Conservation (phyloP, 2,888 invertebrate genomes). For the Tholera decimalis region DNA sequence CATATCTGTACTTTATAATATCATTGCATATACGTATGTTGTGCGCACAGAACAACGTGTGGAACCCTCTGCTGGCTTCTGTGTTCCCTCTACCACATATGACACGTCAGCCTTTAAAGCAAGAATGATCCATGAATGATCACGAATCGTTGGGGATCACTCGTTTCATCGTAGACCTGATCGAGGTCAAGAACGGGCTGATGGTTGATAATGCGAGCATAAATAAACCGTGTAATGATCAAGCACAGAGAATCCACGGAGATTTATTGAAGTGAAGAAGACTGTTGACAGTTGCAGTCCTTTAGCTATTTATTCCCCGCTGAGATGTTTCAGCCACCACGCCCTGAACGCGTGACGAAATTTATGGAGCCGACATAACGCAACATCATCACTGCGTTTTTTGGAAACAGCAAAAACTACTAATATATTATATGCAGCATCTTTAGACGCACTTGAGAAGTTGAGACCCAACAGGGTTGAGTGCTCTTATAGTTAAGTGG, state of each 20-base stretch:
- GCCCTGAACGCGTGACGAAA: constrained; percentile 7
- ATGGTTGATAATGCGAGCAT: constrained; percentile 2
- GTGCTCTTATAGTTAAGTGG: background rate
- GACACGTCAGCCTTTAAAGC: too few relatives aligned
- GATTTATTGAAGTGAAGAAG: constrained; percentile 3
- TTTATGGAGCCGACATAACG: constrained; percentile 6
- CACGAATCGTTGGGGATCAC: too few relatives aligned
- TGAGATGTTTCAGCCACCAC: constrained; percentile 33
- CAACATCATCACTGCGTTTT: constrained; percentile 11
- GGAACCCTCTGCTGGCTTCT: too few relatives aligned
- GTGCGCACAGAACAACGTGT: too few relatives aligned
- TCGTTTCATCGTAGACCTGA: too few relatives aligned
- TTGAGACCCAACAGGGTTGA: background rate
- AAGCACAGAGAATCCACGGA: constrained; percentile 20
- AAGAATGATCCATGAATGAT: too few relatives aligned
- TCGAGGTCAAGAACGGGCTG: too few relatives aligned
- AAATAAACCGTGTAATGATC: constrained; percentile 5
- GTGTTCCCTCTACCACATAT: too few relatives aligned
- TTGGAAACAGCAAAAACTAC: constrained; percentile 3
- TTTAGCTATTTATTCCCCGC: constrained; percentile 36
- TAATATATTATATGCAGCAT: constrained; percentile 5
- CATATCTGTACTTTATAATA: too few relatives aligned
- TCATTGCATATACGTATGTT: too few relatives aligned
- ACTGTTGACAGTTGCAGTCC: constrained; percentile 12
- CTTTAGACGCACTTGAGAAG: constrained; percentile 7